These are phyloP conservation scores for Nomada hirtipes DNA, from an alignment of 2,888 invertebrate species.

Conservation along the genomic window DNA sequence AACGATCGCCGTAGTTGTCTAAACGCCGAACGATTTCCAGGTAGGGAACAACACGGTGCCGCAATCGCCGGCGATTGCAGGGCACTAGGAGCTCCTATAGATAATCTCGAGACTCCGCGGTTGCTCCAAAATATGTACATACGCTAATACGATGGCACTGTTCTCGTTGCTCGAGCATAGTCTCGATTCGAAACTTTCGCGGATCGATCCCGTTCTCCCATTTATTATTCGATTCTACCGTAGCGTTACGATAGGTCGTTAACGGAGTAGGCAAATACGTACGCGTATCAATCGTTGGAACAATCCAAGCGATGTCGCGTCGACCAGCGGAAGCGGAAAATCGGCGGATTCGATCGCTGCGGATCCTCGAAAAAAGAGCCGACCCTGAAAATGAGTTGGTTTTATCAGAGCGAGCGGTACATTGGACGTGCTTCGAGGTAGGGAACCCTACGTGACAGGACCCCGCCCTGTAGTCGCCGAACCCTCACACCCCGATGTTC, in stretches of 20 bases:
- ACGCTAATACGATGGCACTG: neutral
- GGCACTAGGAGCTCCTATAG: conserved; percentile 1
- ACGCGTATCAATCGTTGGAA: neutral
- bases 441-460: conserved; percentile 59
- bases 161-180: neutral
- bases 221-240: conserved; percentile 28
- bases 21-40: conserved; percentile 59
- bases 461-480: conserved; percentile 71
- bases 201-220: conserved; percentile 42
- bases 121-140: conserved; percentile 10
- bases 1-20: conserved; percentile 56
- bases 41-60: conserved; percentile 34
- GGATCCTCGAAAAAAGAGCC: conserved; percentile 4
- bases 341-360: neutral
- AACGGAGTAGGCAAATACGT: conserved; percentile 32
- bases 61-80: conserved; percentile 55
- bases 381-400: conserved; percentile 57
- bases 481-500: conserved; percentile 56
- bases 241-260: conserved; percentile 56
- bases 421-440: conserved; percentile 23
- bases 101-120: conserved; percentile 35
- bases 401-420: conserved; percentile 4
- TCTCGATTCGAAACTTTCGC: conserved; percentile 17
- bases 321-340: neutral
- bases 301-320: neutral